Conservation (phyloP, 2,888 invertebrate genomes). For the Hymenopus coronatus region DNA sequence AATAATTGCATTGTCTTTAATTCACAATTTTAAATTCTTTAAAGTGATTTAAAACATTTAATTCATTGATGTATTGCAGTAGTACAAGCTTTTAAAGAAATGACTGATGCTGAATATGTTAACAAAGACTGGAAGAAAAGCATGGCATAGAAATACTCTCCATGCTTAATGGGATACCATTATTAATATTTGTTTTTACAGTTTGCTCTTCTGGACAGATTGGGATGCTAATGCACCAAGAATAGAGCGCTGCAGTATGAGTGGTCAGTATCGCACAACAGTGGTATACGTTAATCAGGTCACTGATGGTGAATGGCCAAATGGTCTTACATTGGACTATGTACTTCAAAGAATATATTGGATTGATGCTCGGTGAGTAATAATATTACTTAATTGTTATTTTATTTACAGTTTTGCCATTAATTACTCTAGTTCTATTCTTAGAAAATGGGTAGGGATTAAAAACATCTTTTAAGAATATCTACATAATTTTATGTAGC, state of each 20-base stretch:
- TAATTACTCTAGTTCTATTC: no score
- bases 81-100: no score
- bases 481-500: no score
- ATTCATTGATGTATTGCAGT: no score
- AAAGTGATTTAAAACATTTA: no score
- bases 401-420: no score
- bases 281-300: slow-evolving; percentile 59
- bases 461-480: no score
- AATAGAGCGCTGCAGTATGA: slow-evolving; percentile 78
- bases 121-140: background rate
- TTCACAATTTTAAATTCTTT: no score
- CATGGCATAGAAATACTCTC: background rate
- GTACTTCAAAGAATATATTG: slow-evolving; percentile 72
- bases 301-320: slow-evolving; percentile 75
- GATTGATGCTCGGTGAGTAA: slow-evolving; percentile 69
- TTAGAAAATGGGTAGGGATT: no score
- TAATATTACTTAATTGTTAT: background rate
- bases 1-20: no score
- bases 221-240: slow-evolving; percentile 77
- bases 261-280: slow-evolving; percentile 62
- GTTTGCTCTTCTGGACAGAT: slow-evolving; percentile 81
- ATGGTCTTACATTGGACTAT: slow-evolving; percentile 79
- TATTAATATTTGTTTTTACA: slow-evolving; percentile 38
- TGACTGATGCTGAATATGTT: no score
- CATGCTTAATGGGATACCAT: background rate